Percentiles rank a stretch among this genome's conserved stretches.
Evolutionary conservation across 2,113 vertebrate genomes (phyloP).

Genomic region (Raja brachyura): DNA sequence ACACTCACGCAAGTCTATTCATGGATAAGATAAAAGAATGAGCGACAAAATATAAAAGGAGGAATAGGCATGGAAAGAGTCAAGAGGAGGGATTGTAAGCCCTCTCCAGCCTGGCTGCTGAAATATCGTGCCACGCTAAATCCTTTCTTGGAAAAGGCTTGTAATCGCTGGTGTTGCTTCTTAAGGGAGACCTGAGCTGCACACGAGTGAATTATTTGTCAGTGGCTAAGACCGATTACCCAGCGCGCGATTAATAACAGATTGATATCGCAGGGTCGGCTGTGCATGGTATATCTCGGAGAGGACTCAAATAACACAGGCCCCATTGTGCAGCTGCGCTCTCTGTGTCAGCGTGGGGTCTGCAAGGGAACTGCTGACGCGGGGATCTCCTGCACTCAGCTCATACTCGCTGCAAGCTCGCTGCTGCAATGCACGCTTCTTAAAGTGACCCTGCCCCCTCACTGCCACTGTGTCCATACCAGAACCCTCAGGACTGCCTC

Average conservation of each 20-base stretch:
- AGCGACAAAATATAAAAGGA: not conserved
- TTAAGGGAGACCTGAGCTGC: constrained; percentile 10
- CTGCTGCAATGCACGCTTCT: not conserved
- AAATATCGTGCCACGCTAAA: not conserved
- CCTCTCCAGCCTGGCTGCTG: not conserved
- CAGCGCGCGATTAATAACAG: constrained; percentile 34
- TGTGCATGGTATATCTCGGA: constrained; percentile 18
- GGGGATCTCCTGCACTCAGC: not conserved
- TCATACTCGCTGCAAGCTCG: not conserved
- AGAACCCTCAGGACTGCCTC: not conserved
- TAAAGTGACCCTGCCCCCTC: not conserved
- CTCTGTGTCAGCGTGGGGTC: constrained; percentile 4
- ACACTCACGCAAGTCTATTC: not conserved
- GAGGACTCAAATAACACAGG: constrained; percentile 35
- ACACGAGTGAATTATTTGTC: constrained; percentile 36
- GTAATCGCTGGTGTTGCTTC: constrained; percentile 31
- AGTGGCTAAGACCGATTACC: constrained; percentile 38
- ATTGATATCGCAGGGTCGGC: constrained; percentile 29
- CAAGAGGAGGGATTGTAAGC: constrained; percentile 3
- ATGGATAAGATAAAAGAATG: not conserved
- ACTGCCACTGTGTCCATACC: not conserved
- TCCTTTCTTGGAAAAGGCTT: constrained; percentile 4
- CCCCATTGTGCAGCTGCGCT: constrained; percentile 31
- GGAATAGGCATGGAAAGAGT: not conserved
- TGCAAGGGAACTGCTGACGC: constrained; percentile 29